Evolutionary conservation across 2,888 invertebrate genomes (phyloP), one percentile per base, ranked within the genome.

Genomic region (Polylopha cassiicola): DNA sequence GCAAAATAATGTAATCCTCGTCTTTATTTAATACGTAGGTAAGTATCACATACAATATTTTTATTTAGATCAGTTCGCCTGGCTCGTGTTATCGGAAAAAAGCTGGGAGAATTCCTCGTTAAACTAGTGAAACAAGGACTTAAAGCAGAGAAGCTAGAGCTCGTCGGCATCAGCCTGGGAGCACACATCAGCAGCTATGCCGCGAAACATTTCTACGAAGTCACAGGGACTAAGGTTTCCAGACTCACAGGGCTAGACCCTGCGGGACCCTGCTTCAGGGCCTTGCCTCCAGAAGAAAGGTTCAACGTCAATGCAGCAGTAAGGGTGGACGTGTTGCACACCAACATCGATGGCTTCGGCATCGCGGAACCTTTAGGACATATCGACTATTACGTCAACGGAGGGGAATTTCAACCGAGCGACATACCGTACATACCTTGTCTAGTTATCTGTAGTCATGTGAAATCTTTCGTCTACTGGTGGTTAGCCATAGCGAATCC

Each of bases 281-380:
- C 63, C 0, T 18, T 85, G 2, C 64, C 67, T 0, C 34, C 58
- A 0, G 61, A 70, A 1, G 50, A 66, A 4, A 73, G 71, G 22
- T 44, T 85, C 0, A 54, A 60, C 3, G 43, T 49, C 1, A 55
- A 65, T 0, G 82, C 82, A 15, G 82, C 68, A 0, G 54, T 59
- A 1, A 55, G 48, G 31, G 80, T 84, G 0, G 82, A 84, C 22
- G 53, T 80, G 0, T 21, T 85, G 0, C 85, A 85, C 17, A 82
- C 85, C 0, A 85, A 85, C 39, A 84, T 85, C 1, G 85, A 85
- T 15, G 85, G 84, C 0, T 85, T 85, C 36, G 85, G 85, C 0
- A 80, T 75, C 2, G 81, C 85, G 0, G 77, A 82, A 31, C 52
- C 62, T 0, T 24, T 82, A 0, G 84, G 82, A 0, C 80, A 84